Evolutionary conservation across 2,113 vertebrate species (phyloP).

Genomic region (Mixornis gularis): DNA sequence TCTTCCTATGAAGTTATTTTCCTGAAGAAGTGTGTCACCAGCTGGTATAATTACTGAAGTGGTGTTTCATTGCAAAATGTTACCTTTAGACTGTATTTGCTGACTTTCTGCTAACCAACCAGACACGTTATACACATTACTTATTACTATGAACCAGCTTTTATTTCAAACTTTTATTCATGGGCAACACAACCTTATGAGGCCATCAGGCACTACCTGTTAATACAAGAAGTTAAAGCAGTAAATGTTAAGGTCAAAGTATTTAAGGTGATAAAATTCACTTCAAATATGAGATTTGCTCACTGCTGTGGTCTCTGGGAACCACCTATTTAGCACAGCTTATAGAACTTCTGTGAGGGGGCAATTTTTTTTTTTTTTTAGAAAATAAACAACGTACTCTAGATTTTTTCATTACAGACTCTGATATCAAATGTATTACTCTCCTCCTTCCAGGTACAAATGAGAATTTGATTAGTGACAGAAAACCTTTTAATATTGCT

Average conservation of each 20-base stretch:
- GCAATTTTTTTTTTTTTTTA: background rate
- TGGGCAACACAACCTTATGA: background rate
- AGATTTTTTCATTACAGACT: background rate
- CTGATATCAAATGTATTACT: background rate
- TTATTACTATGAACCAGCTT: background rate
- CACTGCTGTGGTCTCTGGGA: background rate
- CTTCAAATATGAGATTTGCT: background rate
- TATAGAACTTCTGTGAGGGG: background rate
- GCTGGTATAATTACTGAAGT: background rate
- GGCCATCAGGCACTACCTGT: background rate
- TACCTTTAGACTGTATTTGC: background rate
- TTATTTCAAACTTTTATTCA: background rate
- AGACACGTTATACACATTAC: background rate
- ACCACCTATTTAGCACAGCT: background rate
- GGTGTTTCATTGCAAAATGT: background rate
- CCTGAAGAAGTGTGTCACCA: background rate
- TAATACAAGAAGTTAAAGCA: background rate
- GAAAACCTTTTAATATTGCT: background rate
- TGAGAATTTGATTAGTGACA: background rate
- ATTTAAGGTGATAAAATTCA: slow-evolving; percentile 4
- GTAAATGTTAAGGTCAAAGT: background rate
- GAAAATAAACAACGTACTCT: background rate
- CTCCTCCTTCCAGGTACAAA: background rate
- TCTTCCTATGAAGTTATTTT: background rate
- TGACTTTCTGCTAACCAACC: background rate